A percentile compares a stretch with the other conserved stretches of the same genome.
These are phyloP conservation scores for Drosophila atripex DNA, from an alignment of 2,888 invertebrate species.

Conservation along the genomic window DNA sequence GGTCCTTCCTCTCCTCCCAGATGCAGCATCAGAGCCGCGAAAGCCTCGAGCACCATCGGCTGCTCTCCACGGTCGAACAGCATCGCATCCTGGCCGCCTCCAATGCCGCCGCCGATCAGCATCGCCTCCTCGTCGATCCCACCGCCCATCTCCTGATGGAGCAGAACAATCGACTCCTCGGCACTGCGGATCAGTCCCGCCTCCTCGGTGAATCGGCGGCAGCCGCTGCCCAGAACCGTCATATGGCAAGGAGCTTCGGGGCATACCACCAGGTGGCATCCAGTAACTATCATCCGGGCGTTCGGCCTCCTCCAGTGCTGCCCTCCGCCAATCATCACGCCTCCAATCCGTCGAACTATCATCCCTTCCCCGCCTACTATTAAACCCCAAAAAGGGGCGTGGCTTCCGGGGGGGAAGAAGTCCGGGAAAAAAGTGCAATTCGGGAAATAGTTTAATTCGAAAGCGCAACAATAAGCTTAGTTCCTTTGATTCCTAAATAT, in stretches of 20 bases:
- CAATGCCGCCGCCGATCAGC: slow-evolving; percentile 83
- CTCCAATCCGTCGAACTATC: slow-evolving; percentile 84
- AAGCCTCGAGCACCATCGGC: slow-evolving; percentile 82
- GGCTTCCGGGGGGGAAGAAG: neutral
- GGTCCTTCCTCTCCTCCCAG: slow-evolving; percentile 83
- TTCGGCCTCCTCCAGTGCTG: slow-evolving; percentile 82
- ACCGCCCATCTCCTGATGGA: slow-evolving; percentile 84
- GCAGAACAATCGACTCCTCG: slow-evolving; percentile 83
- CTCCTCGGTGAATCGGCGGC: slow-evolving; percentile 82
- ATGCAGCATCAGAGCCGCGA: slow-evolving; percentile 84
- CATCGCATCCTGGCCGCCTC: slow-evolving; percentile 83
- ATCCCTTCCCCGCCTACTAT: slow-evolving; percentile 84
- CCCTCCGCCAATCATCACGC: slow-evolving; percentile 84
- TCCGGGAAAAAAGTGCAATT: slow-evolving; percentile 39
- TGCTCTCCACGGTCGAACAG: slow-evolving; percentile 83
- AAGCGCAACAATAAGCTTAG: slow-evolving; percentile 47
- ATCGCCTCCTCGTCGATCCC: slow-evolving; percentile 83
- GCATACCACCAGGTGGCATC: slow-evolving; percentile 84
- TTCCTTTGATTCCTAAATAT: slow-evolving; percentile 24
- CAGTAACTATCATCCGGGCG: slow-evolving; percentile 83
- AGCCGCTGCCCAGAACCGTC: slow-evolving; percentile 82
- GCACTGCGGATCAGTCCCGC: slow-evolving; percentile 82
- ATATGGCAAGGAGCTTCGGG: slow-evolving; percentile 84
- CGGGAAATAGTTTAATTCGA: slow-evolving; percentile 12
- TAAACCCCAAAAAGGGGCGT: slow-evolving; percentile 49